Evolutionary conservation across 2,113 vertebrate genomes (phyloP), one percentile per base, ranked within the genome.

Genomic region (Phylloscopus trochilus): DNA sequence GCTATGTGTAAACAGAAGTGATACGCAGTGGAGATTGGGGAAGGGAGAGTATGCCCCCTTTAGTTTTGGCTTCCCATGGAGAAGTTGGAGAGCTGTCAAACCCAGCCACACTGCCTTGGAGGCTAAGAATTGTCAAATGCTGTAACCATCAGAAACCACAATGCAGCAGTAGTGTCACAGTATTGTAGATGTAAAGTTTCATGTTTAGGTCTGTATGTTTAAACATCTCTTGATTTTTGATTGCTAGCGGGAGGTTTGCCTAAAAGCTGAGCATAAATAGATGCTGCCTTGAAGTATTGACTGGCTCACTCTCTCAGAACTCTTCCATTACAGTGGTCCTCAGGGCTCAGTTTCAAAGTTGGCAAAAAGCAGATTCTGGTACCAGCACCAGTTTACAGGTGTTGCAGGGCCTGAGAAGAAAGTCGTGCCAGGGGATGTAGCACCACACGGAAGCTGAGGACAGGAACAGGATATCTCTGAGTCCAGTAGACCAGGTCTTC

Each of bases 1-100:
- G 13, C 55, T 49, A 0, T 37, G 8, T 41, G 22, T 64, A 49
- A 83, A 41, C 13, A 56, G 0, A 2, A 62, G 26, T 4, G 46
- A 39, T 15, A 58, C 11, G 22, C 6, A 23, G 31, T 26, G 46
- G 49, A 68, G 35, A 47, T 1, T 58, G 17, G 31, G 24, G 30
- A 73, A 80, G 31, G 72, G 37, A 70, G 15, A 68, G 15, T 30
- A 53, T 31, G 4, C 9, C 15, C 9, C 4, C 4, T 60, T 76
- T 46, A 23, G 24, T 80, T 86, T 35, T 80, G 63, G 9, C 11
- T 86, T 77, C 72, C 20, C 22, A 4, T n/a, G 51, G 31, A 43
- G 51, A 66, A 73, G 43, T 30, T 17, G 15, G 46, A 83, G 41
- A 83, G n/a, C n/a, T 60, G 35, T 88, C 15, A 52, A 60, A 60